Evolutionary conservation across 64 coral and sea anemone genomes (phyloP).

Genomic region (Catalaphyllia jardinei): DNA sequence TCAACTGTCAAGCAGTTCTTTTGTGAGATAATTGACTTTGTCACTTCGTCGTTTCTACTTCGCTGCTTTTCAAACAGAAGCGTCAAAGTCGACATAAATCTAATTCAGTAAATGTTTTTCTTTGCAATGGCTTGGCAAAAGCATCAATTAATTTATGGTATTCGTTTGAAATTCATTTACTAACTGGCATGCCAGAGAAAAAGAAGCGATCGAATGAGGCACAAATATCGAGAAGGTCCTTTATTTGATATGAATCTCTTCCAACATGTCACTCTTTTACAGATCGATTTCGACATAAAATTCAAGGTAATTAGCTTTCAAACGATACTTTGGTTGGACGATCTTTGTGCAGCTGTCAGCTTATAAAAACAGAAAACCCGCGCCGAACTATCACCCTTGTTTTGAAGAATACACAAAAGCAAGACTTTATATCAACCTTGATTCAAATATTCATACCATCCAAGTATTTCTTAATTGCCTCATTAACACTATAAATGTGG

Average conservation of each 20-base stretch:
- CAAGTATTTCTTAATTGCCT: conserved; percentile 33
- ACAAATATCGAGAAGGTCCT: not conserved
- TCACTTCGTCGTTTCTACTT: not conserved
- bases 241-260: conserved; percentile 31
- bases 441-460: conserved; percentile 36
- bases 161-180: not conserved
- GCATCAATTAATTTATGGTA: not conserved
- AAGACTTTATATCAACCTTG: conserved; percentile 23
- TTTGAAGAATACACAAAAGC: conserved; percentile 41
- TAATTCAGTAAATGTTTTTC: not conserved
- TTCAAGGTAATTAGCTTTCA: conserved; percentile 47
- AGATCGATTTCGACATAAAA: conserved; percentile 46
- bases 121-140: not conserved
- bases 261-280: conserved; percentile 21
- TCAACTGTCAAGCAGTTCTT: not conserved
- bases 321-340: not conserved
- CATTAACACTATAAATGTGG: not conserved
- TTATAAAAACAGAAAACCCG: conserved; percentile 32
- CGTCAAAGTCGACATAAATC: not conserved
- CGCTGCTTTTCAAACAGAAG: not conserved
- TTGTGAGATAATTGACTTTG: not conserved
- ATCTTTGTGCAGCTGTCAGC: conserved; percentile 37
- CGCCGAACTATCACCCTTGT: not conserved
- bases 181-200: not conserved
- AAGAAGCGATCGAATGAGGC: no score